Evolutionary conservation across 2,797 vertebrate species (phyloP).

Genomic region (Girardinus metallicus): DNA sequence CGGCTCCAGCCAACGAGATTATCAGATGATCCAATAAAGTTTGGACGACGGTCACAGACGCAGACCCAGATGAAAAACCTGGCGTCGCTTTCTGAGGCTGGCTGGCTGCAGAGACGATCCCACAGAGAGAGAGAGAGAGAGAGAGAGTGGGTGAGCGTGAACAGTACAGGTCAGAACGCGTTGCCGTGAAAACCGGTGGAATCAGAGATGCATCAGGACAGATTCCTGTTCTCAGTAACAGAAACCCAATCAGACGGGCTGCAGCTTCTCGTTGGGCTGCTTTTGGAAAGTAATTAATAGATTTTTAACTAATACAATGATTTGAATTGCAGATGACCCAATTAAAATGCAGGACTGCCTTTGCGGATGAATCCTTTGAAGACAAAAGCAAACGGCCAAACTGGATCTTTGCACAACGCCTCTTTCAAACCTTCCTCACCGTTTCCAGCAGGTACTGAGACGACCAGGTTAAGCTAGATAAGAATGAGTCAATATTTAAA

Average conservation of each 20-base stretch:
- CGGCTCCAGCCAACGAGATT: constrained; percentile 57
- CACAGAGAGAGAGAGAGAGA: neutral
- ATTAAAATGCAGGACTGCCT: constrained; percentile 5
- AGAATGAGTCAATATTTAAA: neutral
- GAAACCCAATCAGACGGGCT: neutral
- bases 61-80: constrained; percentile 35
- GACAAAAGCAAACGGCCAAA: constrained; percentile 4
- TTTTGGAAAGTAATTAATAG: constrained; percentile 1
- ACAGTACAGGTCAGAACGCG: constrained; percentile 51
- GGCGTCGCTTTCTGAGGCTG: constrained; percentile 30
- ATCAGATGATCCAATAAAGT: constrained; percentile 68
- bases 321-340: neutral
- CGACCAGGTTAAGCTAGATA: neutral
- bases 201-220: neutral
- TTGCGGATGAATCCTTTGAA: constrained; percentile 2
- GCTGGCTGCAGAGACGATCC: constrained; percentile 16
- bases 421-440: neutral
- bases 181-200: constrained; percentile 46
- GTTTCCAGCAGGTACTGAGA: neutral
- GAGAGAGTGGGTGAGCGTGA: neutral
- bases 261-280: neutral
- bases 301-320: constrained; percentile 7
- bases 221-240: neutral
- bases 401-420: neutral
- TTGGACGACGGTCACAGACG: constrained; percentile 44